A percentile compares a stretch with the other conserved stretches of the same genome.
These are phyloP conservation scores for Drosophila putrida DNA, from an alignment of 2,888 invertebrate species.

Conservation along the genomic window DNA sequence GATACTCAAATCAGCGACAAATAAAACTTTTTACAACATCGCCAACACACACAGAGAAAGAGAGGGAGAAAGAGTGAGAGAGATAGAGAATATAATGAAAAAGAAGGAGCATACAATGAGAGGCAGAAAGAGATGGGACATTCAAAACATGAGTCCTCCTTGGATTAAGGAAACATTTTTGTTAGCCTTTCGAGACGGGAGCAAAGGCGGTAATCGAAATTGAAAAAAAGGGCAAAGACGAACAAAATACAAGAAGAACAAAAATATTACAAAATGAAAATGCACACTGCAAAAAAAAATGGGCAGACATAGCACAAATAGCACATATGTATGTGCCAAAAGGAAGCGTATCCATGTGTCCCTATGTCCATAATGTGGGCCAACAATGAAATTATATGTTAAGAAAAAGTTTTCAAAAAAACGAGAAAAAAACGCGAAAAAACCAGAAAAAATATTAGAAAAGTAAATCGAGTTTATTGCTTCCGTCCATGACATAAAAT, in stretches of 20 bases:
- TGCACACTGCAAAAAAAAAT: conserved; percentile 20
- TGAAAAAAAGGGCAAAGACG: conserved; percentile 34
- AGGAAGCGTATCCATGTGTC: conserved; percentile 1
- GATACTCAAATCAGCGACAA: conserved; percentile 74
- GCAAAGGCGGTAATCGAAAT: conserved; percentile 48
- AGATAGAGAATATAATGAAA: too few species aligned
- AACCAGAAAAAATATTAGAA: background rate
- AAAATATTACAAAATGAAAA: conserved; percentile 42
- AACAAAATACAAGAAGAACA: conserved; percentile 14
- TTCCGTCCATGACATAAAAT: conserved; percentile 34
- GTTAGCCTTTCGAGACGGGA: conserved; percentile 33
- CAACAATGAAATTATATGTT: conserved; percentile 42
- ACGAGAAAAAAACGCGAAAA: background rate
- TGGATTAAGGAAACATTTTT: conserved; percentile 64
- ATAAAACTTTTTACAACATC: conserved; percentile 70
- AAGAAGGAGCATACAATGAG: background rate
- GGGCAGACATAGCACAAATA: conserved; percentile 7
- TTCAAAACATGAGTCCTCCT: conserved; percentile 52
- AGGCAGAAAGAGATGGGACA: conserved; percentile 27
- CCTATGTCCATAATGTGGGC: conserved; percentile 24
- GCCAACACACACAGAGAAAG: conserved; percentile 36
- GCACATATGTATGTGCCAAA: conserved; percentile 26
- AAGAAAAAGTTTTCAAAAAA: background rate
- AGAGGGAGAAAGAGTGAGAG: conserved; percentile 6
- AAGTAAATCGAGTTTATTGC: conserved; percentile 59